A percentile compares a stretch with the other conserved stretches of the same genome.
phyloP scores from a whole-genome alignment of 2,113 vertebrate genomes.

The Chloroceryle aenea region DNA sequence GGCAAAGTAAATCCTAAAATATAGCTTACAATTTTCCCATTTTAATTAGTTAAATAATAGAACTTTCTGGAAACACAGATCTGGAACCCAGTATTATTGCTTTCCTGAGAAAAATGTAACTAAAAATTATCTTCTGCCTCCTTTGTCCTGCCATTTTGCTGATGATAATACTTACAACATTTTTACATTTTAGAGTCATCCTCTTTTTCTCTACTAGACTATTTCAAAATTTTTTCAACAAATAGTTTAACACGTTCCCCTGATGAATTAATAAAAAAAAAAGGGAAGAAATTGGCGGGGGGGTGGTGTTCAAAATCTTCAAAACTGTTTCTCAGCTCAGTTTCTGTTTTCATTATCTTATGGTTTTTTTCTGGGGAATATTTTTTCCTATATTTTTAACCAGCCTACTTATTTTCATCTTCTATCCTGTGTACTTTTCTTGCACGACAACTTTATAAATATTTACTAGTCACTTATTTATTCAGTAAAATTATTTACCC shows the following conservation, averaged over 20 bases:
- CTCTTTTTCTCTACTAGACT: neutral
- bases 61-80: neutral
- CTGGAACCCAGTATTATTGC: neutral
- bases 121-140: neutral
- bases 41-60: neutral
- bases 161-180: neutral
- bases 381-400: neutral
- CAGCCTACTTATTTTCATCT: neutral
- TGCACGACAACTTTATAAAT: neutral
- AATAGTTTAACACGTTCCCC: neutral
- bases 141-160: fast-evolving
- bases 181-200: neutral
- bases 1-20: neutral
- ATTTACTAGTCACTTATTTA: neutral
- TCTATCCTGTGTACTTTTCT: neutral
- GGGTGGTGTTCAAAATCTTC: neutral
- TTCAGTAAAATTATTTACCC: neutral
- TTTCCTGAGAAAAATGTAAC: neutral
- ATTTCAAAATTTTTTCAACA: neutral
- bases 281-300: fast-evolving
- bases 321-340: neutral
- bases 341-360: neutral
- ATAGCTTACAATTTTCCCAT: neutral
- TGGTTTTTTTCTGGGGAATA: neutral
- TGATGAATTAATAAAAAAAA: neutral